phyloP scores from a whole-genome alignment of 2,888 invertebrate genomes.

The Timandra comae region DNA sequence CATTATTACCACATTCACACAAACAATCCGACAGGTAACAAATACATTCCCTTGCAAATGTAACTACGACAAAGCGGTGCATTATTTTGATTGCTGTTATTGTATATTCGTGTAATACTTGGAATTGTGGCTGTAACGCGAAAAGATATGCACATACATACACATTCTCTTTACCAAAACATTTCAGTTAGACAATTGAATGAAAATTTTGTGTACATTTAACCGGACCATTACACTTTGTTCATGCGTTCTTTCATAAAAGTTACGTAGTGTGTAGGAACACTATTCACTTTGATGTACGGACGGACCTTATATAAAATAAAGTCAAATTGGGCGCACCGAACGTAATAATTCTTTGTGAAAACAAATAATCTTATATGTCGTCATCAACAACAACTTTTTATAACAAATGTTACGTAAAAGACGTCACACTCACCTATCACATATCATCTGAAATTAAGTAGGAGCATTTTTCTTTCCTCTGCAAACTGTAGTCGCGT shows the following conservation, averaged over 20 bases:
- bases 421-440: conserved; percentile 25
- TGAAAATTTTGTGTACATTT: conserved; percentile 8
- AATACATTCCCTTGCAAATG: conserved; percentile 37
- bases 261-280: conserved; percentile 5
- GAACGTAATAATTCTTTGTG: no score
- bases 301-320: no score
- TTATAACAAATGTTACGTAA: conserved; percentile 19
- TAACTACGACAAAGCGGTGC: conserved; percentile 16
- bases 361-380: no score
- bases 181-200: conserved; percentile 8
- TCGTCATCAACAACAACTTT: background rate
- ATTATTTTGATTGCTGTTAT: conserved; percentile 14
- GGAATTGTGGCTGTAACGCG: conserved; percentile 3
- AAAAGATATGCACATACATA: conserved; percentile 6
- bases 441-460: conserved; percentile 36
- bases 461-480: conserved; percentile 31
- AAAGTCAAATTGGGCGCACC: no score
- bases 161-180: conserved; percentile 5
- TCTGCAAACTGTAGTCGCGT: conserved; percentile 28
- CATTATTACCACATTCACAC: conserved; percentile 46
- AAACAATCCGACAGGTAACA: conserved; percentile 41
- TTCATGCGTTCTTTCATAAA: conserved; percentile 3
- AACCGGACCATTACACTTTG: conserved; percentile 4
- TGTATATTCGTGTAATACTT: conserved; percentile 1
- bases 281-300: conserved; percentile 4